Conservation (phyloP, 92 coral and sea anemone species). For the Porites rus region DNA sequence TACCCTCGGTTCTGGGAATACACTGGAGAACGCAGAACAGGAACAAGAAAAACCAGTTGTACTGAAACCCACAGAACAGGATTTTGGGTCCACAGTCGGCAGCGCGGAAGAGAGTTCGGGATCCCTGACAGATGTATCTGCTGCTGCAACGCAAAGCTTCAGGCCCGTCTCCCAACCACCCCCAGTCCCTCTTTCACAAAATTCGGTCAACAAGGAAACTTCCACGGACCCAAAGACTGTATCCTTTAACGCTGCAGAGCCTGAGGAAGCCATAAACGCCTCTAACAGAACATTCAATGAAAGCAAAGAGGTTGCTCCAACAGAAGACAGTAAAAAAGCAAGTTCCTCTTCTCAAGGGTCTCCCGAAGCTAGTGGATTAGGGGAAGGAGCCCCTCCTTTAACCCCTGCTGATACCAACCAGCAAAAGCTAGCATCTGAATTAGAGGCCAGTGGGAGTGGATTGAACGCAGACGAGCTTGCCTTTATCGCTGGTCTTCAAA, state of each 20-base stretch:
- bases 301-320: slow-evolving; percentile 1
- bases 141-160: slow-evolving; percentile 17
- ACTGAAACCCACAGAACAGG: neutral
- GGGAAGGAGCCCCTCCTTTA: slow-evolving; percentile 30
- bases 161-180: slow-evolving; percentile 27
- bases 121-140: slow-evolving; percentile 2
- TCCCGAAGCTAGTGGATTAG: slow-evolving; percentile 33
- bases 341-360: neutral
- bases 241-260: slow-evolving; percentile 32
- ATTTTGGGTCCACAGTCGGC: neutral
- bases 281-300: neutral
- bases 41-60: slow-evolving; percentile 42
- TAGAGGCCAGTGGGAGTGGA: slow-evolving; percentile 45
- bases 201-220: slow-evolving; percentile 22
- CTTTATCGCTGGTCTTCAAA: slow-evolving; percentile 88
- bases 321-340: slow-evolving; percentile 14
- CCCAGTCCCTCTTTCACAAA: slow-evolving; percentile 32
- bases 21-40: neutral
- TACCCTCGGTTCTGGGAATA: slow-evolving; percentile 28
- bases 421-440: slow-evolving; percentile 42
- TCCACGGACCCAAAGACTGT: slow-evolving; percentile 7
- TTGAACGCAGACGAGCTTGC: slow-evolving; percentile 93
- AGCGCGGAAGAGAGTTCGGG: slow-evolving; percentile 27
- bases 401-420: slow-evolving; percentile 37
- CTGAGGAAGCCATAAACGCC: slow-evolving; percentile 6